phyloP scores from a whole-genome alignment of 2,113 vertebrate genomes.

The Dasyprocta punctata region DNA sequence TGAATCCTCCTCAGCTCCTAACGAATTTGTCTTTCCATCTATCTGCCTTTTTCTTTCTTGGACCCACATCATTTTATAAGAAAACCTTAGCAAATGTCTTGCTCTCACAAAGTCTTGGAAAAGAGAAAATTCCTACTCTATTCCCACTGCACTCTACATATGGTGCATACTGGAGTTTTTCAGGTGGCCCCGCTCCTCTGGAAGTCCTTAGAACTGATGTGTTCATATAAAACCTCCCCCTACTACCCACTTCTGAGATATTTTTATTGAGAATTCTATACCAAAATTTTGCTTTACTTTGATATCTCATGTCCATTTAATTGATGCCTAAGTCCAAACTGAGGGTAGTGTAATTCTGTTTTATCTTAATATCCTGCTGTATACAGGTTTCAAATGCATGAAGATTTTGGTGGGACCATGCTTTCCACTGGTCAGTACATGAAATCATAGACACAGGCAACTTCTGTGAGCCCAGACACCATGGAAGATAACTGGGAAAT shows the following conservation, averaged over 20 bases:
- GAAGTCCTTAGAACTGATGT: neutral
- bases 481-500: neutral
- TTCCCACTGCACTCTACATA: neutral
- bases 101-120: neutral
- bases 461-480: neutral
- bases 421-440: neutral
- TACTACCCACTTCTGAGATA: neutral
- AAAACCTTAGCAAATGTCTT: neutral
- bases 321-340: neutral
- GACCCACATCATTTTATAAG: neutral
- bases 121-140: neutral
- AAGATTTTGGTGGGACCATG: neutral
- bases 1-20: neutral
- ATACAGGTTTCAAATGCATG: neutral
- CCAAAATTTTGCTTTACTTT: neutral
- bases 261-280: neutral
- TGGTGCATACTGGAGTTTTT: neutral
- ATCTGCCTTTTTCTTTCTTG: neutral
- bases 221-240: neutral
- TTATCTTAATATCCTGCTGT: neutral
- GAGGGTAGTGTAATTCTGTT: neutral
- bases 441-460: neutral
- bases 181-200: neutral
- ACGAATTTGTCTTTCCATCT: neutral
- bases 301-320: neutral